These are phyloP conservation scores for Solenopsis fugax DNA, from an alignment of 1,140 invertebrate species.

Conservation along the genomic window DNA sequence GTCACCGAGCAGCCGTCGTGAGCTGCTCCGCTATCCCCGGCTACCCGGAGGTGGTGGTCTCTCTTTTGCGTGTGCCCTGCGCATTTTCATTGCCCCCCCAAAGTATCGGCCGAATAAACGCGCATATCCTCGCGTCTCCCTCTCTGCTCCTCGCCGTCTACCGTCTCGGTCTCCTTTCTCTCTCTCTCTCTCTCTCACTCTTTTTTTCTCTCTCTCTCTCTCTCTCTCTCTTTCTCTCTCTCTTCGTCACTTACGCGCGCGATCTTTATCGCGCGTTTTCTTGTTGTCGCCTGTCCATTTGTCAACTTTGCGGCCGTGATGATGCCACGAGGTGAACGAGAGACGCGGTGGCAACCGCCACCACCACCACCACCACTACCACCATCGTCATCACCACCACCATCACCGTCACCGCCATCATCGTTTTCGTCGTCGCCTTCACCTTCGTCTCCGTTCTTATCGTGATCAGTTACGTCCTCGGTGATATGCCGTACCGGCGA, in stretches of 20 bases:
- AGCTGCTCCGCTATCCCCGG: slow-evolving; percentile 75
- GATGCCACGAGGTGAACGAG: slow-evolving; percentile 25
- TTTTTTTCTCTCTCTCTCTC: slow-evolving; percentile 45
- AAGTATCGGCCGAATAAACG: slow-evolving; percentile 78
- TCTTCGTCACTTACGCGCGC: slow-evolving; percentile 59
- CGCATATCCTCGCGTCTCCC: slow-evolving; percentile 67
- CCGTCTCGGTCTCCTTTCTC: not conserved
- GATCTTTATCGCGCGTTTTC: slow-evolving; percentile 52
- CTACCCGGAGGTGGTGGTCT: slow-evolving; percentile 77
- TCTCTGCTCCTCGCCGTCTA: slow-evolving; percentile 17
- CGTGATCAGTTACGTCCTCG: not conserved
- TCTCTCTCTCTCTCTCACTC: not conserved
- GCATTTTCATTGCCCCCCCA: slow-evolving; percentile 81
- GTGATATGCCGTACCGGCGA: not conserved
- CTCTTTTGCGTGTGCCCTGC: slow-evolving; percentile 82
- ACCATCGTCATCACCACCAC: not conserved
- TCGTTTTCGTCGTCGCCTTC: not conserved
- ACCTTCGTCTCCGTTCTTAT: not conserved
- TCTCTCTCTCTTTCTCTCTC: not conserved
- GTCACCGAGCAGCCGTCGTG: slow-evolving; percentile 76
- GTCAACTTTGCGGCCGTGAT: slow-evolving; percentile 47
- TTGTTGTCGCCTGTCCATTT: slow-evolving; percentile 48
- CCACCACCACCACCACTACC: too few relatives aligned
- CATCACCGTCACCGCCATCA: not conserved
- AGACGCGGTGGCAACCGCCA: not conserved